A percentile compares a stretch with the other conserved stretches of the same genome.
These are phyloP conservation scores for Babylonia areolata DNA, from an alignment of 1,140 invertebrate genomes.

Conservation along the genomic window DNA sequence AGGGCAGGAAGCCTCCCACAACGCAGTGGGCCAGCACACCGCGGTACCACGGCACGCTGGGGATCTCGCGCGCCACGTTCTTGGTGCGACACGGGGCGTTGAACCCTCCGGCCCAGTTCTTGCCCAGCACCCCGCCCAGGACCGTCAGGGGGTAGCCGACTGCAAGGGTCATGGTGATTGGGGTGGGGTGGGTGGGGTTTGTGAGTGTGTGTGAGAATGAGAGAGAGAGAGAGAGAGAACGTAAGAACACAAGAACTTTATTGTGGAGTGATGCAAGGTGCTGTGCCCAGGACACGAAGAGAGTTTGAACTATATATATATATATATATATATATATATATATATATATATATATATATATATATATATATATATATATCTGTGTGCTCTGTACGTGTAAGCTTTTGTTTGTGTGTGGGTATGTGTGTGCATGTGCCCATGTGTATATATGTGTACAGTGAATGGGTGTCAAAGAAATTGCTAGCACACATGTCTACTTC, in stretches of 20 bases:
- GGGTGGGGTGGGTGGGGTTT: neutral
- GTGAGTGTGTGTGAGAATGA: neutral
- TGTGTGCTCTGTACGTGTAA: neutral
- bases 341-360: neutral
- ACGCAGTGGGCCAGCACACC: slow-evolving; percentile 76
- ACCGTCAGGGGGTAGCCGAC: slow-evolving; percentile 79
- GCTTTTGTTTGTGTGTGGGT: neutral
- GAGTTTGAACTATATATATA: neutral
- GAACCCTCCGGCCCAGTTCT: slow-evolving; percentile 76
- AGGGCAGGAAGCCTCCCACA: slow-evolving; percentile 79
- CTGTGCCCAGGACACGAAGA: too few species aligned
- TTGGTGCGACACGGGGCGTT: slow-evolving; percentile 79
- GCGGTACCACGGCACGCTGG: slow-evolving; percentile 77
- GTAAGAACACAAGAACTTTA: too few species aligned
- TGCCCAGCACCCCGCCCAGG: slow-evolving; percentile 79
- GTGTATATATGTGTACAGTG: neutral
- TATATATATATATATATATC: too few species aligned
- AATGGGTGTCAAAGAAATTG: too few species aligned
- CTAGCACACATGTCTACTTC: too few species aligned
- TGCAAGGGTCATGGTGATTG: slow-evolving; percentile 56
- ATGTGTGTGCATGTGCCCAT: neutral
- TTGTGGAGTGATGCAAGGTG: too few species aligned
- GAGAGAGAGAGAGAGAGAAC: neutral
- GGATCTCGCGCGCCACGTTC: slow-evolving; percentile 79
- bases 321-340: neutral